Percentiles rank a stretch among this genome's conserved stretches.
Evolutionary conservation across 2,888 invertebrate genomes (phyloP).

Genomic region (Chymomyza amoena): DNA sequence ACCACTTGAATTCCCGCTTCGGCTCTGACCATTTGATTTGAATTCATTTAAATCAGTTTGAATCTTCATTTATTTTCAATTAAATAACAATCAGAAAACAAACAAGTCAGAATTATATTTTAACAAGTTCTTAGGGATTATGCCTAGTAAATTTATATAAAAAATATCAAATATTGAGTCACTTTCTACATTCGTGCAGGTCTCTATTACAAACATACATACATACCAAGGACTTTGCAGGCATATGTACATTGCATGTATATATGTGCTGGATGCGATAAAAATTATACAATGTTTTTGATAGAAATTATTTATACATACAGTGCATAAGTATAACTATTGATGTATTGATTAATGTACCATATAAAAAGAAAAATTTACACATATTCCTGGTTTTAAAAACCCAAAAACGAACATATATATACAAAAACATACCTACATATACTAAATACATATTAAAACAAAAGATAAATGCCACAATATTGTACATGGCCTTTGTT

Average conservation of each 20-base stretch:
- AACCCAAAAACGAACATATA: constrained; percentile 28
- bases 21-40: not conserved
- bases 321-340: constrained; percentile 24
- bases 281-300: constrained; percentile 66
- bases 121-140: no score
- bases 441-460: constrained; percentile 11
- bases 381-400: constrained; percentile 62
- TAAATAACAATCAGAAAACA: no score
- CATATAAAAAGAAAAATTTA: constrained; percentile 47
- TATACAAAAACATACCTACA: constrained; percentile 12
- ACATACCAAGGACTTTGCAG: constrained; percentile 5
- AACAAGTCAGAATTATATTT: no score
- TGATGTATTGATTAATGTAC: not conserved
- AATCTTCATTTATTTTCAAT: no score
- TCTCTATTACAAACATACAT: not conserved
- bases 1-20: no score
- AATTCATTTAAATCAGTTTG: not conserved
- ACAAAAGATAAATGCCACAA: not conserved
- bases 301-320: constrained; percentile 58
- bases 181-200: not conserved
- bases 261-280: constrained; percentile 33
- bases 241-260: constrained; percentile 14
- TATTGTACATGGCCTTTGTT: constrained; percentile 1
- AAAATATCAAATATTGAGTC: not conserved
- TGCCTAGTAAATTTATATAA: no score